Conservation (phyloP, 2,113 vertebrate genomes). For the Protomyctophum bolini region DNA sequence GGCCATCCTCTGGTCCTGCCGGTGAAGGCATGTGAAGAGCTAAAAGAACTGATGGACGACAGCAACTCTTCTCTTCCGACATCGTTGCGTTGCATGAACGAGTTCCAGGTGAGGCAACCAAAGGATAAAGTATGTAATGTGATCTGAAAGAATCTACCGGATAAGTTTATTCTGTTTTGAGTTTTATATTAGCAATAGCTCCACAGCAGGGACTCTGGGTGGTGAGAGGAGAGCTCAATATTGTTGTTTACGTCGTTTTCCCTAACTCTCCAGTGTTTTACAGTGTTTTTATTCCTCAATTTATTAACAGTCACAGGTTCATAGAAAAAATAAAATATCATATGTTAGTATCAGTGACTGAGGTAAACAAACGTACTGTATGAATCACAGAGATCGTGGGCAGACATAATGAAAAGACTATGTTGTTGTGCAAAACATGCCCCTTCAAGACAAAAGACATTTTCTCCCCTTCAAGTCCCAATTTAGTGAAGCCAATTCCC, state of each 20-base stretch:
- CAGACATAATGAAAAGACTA: too few species aligned
- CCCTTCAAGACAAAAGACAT: too few species aligned
- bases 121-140: not conserved
- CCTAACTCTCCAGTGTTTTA: conserved; percentile 46
- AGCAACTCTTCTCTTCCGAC: conserved; percentile 82
- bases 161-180: too few species aligned
- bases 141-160: conserved; percentile 5
- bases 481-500: too few species aligned
- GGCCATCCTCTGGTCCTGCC: conserved; percentile 88
- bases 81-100: conserved; percentile 87
- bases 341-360: too few species aligned
- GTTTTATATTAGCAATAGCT: conserved; percentile 21
- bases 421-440: too few species aligned
- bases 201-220: conserved; percentile 3
- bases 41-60: conserved; percentile 82
- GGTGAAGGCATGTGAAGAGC: conserved; percentile 86
- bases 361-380: too few species aligned
- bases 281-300: conserved; percentile 58
- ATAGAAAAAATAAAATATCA: too few species aligned
- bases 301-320: too few species aligned
- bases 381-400: too few species aligned
- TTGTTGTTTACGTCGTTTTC: conserved; percentile 36
- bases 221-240: conserved; percentile 38
- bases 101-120: conserved; percentile 85
- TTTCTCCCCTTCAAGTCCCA: too few species aligned